Evolutionary conservation across 2,113 vertebrate species (phyloP).

Genomic region (Orthochromis indermauri): DNA sequence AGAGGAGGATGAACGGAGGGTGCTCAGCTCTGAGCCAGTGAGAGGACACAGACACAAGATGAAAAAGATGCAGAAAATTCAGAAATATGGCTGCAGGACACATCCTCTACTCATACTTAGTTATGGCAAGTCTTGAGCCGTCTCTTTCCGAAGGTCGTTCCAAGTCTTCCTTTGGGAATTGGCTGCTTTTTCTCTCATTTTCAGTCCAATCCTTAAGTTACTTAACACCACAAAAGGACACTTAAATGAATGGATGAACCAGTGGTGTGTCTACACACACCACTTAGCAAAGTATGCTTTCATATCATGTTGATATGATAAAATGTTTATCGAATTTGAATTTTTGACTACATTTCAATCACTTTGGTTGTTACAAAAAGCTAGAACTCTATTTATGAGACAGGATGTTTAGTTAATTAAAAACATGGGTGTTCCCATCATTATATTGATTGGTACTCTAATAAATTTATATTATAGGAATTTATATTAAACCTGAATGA

Average conservation of each 20-base stretch:
- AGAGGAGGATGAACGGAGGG: not conserved
- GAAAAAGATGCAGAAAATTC: not conserved
- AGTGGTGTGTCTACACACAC: too few relatives aligned
- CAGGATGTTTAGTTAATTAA: not conserved
- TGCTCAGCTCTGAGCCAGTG: not conserved
- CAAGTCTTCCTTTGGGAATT: not conserved
- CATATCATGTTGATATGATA: not conserved
- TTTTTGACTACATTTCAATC: not conserved
- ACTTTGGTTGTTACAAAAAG: not conserved
- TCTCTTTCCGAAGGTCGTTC: fast-evolving
- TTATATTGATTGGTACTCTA: not conserved
- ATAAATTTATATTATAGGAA: not conserved
- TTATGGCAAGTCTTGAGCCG: not conserved
- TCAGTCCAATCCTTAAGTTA: not conserved
- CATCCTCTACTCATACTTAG: not conserved
- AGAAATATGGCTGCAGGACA: fast-evolving
- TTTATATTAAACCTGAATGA: not conserved
- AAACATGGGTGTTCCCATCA: not conserved
- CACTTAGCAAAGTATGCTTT: not conserved
- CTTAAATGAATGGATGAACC: not conserved
- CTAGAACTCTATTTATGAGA: not conserved
- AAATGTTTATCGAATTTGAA: not conserved
- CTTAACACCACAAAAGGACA: not conserved
- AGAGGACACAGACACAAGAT: fast-evolving
- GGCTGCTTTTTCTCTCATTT: not conserved